A percentile compares a stretch with the other conserved stretches of the same genome.
Evolutionary conservation across 2,797 vertebrate species (phyloP).

Genomic region (Micromesistius poutassou): DNA sequence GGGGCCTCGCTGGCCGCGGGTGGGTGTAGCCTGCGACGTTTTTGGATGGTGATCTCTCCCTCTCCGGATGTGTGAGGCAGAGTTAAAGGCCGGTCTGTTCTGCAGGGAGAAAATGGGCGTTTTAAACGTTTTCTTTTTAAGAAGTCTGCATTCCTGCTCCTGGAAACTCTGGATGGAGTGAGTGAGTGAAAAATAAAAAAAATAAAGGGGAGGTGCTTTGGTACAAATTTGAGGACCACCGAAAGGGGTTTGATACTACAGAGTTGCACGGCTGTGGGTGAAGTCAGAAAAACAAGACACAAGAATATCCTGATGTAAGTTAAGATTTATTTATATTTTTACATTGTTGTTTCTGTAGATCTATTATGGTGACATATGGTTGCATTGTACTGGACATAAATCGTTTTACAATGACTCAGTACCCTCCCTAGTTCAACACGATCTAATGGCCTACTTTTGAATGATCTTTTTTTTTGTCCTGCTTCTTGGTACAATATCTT

Average conservation of each 20-base stretch:
- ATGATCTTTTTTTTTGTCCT: background rate
- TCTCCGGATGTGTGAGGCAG: conserved; percentile 30
- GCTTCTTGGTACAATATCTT: background rate
- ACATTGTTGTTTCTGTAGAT: background rate
- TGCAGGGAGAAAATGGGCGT: conserved; percentile 71
- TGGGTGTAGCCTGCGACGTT: conserved; percentile 53
- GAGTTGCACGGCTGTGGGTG: background rate
- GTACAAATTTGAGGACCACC: conserved; percentile 55
- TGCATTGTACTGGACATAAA: background rate
- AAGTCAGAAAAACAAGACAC: background rate
- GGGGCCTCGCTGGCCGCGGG: conserved; percentile 51
- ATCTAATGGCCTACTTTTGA: background rate
- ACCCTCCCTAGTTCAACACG: background rate
- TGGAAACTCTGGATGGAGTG: conserved; percentile 62
- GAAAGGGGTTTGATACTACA: conserved; percentile 33
- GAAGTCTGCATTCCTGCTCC: conserved; percentile 38
- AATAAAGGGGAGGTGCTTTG: conserved; percentile 51
- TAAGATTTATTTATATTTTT: background rate
- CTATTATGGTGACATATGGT: background rate
- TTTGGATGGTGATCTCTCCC: conserved; percentile 52
- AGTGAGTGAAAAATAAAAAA: conserved; percentile 26
- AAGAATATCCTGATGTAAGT: background rate
- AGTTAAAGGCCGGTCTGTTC: conserved; percentile 64
- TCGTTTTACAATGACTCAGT: background rate
- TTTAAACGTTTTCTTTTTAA: conserved; percentile 28